Evolutionary conservation across 2,797 vertebrate genomes (phyloP).

Genomic region (Microctenopoma stevenorrisi): DNA sequence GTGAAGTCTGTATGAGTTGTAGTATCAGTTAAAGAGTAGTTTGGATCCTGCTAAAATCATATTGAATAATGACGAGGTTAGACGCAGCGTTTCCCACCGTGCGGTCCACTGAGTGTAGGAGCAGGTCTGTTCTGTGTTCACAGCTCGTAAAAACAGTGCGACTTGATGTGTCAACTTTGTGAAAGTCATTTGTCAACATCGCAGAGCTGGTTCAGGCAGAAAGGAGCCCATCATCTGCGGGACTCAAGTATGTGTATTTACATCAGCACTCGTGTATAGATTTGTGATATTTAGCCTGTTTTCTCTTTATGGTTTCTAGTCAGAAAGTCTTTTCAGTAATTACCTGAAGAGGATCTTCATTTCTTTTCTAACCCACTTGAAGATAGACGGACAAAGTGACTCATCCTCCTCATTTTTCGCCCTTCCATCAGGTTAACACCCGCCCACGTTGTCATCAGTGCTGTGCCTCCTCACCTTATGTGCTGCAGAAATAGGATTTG

Average conservation of each 20-base stretch:
- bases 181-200: constrained; percentile 54
- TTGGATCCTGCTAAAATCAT: constrained; percentile 1
- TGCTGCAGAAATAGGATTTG: constrained; percentile 53
- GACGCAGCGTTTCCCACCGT: constrained; percentile 36
- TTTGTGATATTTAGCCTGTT: constrained; percentile 22
- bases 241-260: constrained; percentile 26
- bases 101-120: constrained; percentile 46
- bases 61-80: constrained; percentile 9
- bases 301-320: constrained; percentile 18
- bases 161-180: constrained; percentile 44
- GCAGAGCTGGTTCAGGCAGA: constrained; percentile 57
- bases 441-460: constrained; percentile 45
- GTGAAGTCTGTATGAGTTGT: too few species aligned
- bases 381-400: constrained; percentile 41
- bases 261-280: not conserved
- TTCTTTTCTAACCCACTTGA: constrained; percentile 34
- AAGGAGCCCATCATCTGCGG: constrained; percentile 51
- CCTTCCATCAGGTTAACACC: constrained; percentile 32
- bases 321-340: constrained; percentile 33
- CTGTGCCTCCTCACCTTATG: constrained; percentile 47
- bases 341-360: constrained; percentile 26
- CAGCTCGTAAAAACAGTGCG: constrained; percentile 61
- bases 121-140: constrained; percentile 58
- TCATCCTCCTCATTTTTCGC: constrained; percentile 43
- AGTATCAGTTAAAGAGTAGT: not conserved